Base-by-base conservation (phyloP, 2,888 invertebrate species). In the Urechis unicinctus region DNA sequence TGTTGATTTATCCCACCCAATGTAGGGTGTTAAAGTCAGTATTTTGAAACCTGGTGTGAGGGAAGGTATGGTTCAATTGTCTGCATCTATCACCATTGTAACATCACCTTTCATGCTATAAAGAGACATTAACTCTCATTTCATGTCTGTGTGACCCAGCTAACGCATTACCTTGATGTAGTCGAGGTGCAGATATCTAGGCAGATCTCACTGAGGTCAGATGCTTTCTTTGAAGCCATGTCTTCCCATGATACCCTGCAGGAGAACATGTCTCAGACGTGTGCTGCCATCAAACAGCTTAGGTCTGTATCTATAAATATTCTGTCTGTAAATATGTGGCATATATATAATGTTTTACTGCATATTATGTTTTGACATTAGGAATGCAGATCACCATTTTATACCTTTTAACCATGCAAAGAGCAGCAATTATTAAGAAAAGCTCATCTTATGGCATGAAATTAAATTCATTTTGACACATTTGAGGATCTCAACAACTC, bases 201-300 rank as follows among this genome's bases (percentile, higher is more conserved):
- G 68, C 94, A 95, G 82, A 83, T 95, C 53, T 91, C 95, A 29
- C 87, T 89, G 69, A 93, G 95, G 75, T 95, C 95, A 9, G 91
- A 91, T 67, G 94, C 94, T 22, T 98, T 97, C 81, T 98, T 97
- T 75, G 89, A 93, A 78, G 96, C 96, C 1, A 96, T 98, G 89
- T 87, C 95, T 53, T 96, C 96, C 5, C 97, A 98, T 79, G 95
- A 97, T 75, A 89, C 91, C 29, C 88, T 98, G 50, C 91, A 96
- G 86, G 92, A 93, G 66, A 90, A 96, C 74, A 88, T 98, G 83
- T 87, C 64, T 48, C 61, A 67, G 5, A 77, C 77, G 13, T 73
- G 73, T 56, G 63, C 63, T 24, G 65, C 69, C 24, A 73, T 77
- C 29, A 71, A 71, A 61, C 67, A 65, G 54, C 68, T 77, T 52